Evolutionary conservation across 2,797 vertebrate genomes (phyloP), one percentile per base, ranked within the genome.

Genomic region (Enteromius paludinosus): DNA sequence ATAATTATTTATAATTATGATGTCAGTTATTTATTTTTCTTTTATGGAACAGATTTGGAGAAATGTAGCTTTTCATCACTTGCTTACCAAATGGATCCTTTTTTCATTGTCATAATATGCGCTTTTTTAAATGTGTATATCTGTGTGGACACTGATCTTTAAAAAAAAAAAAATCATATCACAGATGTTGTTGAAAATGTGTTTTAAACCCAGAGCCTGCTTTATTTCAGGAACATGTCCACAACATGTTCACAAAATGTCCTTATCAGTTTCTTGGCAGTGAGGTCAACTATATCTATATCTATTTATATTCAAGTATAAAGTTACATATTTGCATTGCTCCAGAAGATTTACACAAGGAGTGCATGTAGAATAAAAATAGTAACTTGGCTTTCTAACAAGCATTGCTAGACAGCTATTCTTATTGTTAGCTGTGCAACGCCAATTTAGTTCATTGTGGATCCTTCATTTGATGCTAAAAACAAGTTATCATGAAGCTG

Each of bases 381-480:
- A 30, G 14, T 11, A 11, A 12, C 45, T 20, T 28, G 15, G 41
- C n/a, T 18, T 25, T 62, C 15, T 30, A 62, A 43, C 17, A 45
- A 78, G 12, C 8, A 18, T 33, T 68, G 17, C 30, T 56, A 52
- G 5, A 28, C 23, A 41, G 8, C 33, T 59, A 68, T n/a, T 10
- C 8, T 35, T 7, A 5, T 62, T 47, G 15, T 20, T 23, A 10
- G 47, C 30, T 25, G 14, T 69, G 35, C 49, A 69, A 38, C n/a
- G 11, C n/a, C 49, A 56, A 70, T 69, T 68, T 70, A 17, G 64
- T 5, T 9, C 38, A 23, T 10, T 18, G 17, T 30, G 2, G 28
- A 30, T 25, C 25, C 54, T 72, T 81, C n/a, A 81, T 49, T 72
- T 47, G 69, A 45, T 49, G 49, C 54, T 62, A 47, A 62, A 81